Conservation (phyloP, 2,888 invertebrate species). For the Lepidochrysops patricia region DNA sequence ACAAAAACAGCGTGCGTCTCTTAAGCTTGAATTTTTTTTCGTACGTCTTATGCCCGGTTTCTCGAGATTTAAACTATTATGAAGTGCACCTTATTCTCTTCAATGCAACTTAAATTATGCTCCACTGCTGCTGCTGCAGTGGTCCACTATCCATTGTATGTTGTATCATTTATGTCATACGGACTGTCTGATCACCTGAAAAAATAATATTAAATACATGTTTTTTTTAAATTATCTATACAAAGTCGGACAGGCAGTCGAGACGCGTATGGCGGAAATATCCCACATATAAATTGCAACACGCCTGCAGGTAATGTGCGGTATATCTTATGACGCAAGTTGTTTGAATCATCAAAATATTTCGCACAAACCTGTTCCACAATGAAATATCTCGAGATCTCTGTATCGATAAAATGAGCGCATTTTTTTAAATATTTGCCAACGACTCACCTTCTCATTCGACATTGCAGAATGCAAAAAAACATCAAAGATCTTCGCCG, state of each 20-base stretch:
- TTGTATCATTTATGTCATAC: not conserved
- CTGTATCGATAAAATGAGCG: slow-evolving; percentile 5
- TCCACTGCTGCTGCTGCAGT: too few relatives aligned
- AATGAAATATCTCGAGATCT: slow-evolving; percentile 6
- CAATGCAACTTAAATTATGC: too few relatives aligned
- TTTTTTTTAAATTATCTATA: not conserved
- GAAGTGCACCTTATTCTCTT: too few relatives aligned
- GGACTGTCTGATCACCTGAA: not conserved
- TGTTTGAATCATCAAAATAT: not conserved
- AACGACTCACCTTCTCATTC: not conserved
- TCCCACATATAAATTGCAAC: too few relatives aligned
- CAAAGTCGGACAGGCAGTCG: not conserved
- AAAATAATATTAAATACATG: not conserved
- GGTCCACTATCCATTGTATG: too few relatives aligned
- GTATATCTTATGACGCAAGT: not conserved
- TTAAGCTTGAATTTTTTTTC: too few relatives aligned
- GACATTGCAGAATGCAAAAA: not conserved
- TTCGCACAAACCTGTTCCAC: slow-evolving; percentile 12
- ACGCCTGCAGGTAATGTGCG: not conserved
- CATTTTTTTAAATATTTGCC: not conserved
- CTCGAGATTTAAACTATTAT: too few relatives aligned
- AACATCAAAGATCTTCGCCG: slow-evolving; percentile 1
- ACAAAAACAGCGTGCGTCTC: too few relatives aligned
- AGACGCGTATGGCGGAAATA: too few relatives aligned
- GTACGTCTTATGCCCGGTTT: too few relatives aligned